Base-by-base conservation (phyloP, 1,140 invertebrate genomes). In the Gonioctena quinquepunctata region DNA sequence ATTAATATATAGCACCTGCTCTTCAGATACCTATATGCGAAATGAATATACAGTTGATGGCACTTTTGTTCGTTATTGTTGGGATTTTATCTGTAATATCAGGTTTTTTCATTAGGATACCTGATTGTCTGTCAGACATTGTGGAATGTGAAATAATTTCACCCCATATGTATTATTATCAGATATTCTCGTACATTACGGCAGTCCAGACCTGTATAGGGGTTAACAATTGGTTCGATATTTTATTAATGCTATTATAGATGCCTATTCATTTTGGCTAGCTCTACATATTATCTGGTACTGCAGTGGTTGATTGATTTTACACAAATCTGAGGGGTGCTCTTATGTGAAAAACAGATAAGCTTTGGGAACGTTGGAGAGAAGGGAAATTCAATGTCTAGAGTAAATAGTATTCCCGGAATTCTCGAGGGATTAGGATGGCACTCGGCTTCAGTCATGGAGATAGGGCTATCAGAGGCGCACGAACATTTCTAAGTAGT, bases 311-410 rank as follows among this genome's bases (percentile, higher is more conserved):
- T 66, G 49, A 56, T 66, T 56, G 64, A 54, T 27, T 56, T 56
- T 33, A 56, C 64, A 66, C 49, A 56, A 66, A 66, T 66, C 64
- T 68, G 28, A 13, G 33, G 57, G 66, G 56, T 61, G 57, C 61
- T 64, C 28, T 61, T 60, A 68, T 68, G 66, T 25, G 66, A 68
- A 68, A 64, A 68, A 68, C 26, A 68, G 66, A 68, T 68, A 68
- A 68, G 54, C 54, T 60, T 18, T 18, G 21, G 21, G 54, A 61
- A 48, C 61, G 28, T 48, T 49, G 19, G 25, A 49, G 61, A 64
- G 61, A 61, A 60, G 56, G 66, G 66, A 50, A 68, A 68, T 68
- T 49, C 66, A 61, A 68, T 68, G 66, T 68, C 66, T 68, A 68
- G 23, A 68, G 66, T 68, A 68, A 68, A 68, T 68, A 68, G 66